Evolutionary conservation across 2,888 invertebrate species (phyloP).

Genomic region (Cylindroiulus punctatus): DNA sequence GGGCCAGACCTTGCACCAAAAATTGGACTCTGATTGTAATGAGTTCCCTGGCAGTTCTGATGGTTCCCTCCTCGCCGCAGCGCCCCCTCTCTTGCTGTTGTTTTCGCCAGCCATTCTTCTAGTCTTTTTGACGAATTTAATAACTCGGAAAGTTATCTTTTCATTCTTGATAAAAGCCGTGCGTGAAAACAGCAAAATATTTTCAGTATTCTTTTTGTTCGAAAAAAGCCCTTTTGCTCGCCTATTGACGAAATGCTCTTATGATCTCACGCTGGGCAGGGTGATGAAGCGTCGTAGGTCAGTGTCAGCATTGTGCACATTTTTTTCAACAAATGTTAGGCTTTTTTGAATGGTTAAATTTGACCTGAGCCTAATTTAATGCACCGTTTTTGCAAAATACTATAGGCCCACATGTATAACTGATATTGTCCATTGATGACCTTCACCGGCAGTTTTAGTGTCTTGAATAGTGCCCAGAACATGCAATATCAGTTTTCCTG

Average conservation of each 20-base stretch:
- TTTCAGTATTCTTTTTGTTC: constrained; percentile 19
- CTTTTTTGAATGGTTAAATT: not conserved
- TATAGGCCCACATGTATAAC: no score
- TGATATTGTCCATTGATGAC: no score
- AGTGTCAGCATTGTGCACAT: not conserved
- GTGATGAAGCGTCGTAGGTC: constrained; percentile 17
- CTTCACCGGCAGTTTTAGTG: no score
- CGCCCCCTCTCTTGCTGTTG: constrained; percentile 20
- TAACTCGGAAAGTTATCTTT: constrained; percentile 38
- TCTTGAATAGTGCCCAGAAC: no score
- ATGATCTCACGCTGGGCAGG: constrained; percentile 20
- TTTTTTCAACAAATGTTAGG: not conserved
- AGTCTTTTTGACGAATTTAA: not conserved
- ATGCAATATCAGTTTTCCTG: no score
- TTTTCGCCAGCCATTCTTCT: not conserved
- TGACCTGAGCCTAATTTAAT: not conserved
- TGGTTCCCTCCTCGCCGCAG: not conserved
- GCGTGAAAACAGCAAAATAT: constrained; percentile 29
- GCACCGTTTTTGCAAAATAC: not conserved
- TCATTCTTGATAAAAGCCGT: not conserved
- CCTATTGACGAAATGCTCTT: not conserved
- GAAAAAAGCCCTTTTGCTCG: constrained; percentile 12
- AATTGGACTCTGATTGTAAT: constrained; percentile 2
- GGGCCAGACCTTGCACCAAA: not conserved
- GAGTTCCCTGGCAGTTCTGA: not conserved